Base-by-base conservation (phyloP, 2,113 vertebrate species). In the Reinhardtius hippoglossoides region DNA sequence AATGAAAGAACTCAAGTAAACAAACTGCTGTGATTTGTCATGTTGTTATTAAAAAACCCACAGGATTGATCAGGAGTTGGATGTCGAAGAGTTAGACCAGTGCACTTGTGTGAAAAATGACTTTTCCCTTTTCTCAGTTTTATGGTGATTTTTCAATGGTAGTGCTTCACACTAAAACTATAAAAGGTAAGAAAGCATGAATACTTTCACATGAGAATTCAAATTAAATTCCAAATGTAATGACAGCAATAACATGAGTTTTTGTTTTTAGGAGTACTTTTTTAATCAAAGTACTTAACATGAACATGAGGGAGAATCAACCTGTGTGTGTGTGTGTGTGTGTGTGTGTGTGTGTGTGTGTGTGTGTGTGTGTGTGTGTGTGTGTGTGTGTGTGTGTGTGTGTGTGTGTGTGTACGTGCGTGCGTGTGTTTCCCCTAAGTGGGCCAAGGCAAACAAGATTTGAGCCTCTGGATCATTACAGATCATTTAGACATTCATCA, bases 401-500 rank as follows among this genome's bases (percentile, higher is more conserved):
- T 61, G 26, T 59, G 31, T 21, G 10, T 46, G 48, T 40, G 15
- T 40, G 52, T 54, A 16, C 68, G 56, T 54, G 57, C 24, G 65
- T 35, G 42, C 5, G 42, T 35, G 63, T n/a, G 46, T 66, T 59
- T 68, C 9, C 31, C n/a, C 58, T 31, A 13, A 71, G 64, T 60
- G 72, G 52, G 64, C 69, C 61, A 42, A 42, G 57, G 61, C 65
- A 68, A 85, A 80, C 69, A 74, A 66, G 61, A 54, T 85, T 80
- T 71, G 67, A 57, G 31, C 23, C 16, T 71, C 55, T 20, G 46
- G 52, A 81, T 81, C 78, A 78, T 81, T 78, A 78, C 61, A 48
- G 67, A 81, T 82, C 67, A 76, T 82, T 87, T 64, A 76, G 58
- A 50, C 69, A 78, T 83, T 73, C 55, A 81, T 80, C 74, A 81